phyloP scores from a whole-genome alignment of 2,888 invertebrate species.

The Gastrophysa polygoni region DNA sequence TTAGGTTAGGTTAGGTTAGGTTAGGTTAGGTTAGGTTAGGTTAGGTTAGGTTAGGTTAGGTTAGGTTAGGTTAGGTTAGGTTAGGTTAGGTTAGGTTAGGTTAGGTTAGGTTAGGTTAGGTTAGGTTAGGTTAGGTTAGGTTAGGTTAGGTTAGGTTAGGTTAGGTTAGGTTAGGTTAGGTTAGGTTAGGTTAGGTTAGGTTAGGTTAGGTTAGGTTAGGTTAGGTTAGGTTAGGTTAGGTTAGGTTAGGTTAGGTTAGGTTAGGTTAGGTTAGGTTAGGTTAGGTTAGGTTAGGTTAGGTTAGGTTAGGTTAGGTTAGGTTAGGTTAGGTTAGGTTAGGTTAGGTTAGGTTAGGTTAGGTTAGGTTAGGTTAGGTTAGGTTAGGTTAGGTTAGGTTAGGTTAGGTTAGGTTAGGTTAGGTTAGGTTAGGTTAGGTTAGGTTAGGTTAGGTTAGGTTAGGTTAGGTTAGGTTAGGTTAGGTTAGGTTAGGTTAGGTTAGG shows the following conservation, averaged over 20 bases:
- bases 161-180: slow-evolving; percentile 30
- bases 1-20: slow-evolving; percentile 7
- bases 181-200: slow-evolving; percentile 25
- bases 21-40: slow-evolving; percentile 5
- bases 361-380: slow-evolving; percentile 11
- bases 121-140: slow-evolving; percentile 30
- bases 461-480: slow-evolving; percentile 17
- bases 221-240: slow-evolving; percentile 16
- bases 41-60: slow-evolving; percentile 13
- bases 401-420: slow-evolving; percentile 16
- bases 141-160: slow-evolving; percentile 28
- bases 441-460: slow-evolving; percentile 14
- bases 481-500: slow-evolving; percentile 18
- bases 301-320: slow-evolving; percentile 11
- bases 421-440: slow-evolving; percentile 15
- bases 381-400: slow-evolving; percentile 18
- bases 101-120: slow-evolving; percentile 14
- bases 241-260: slow-evolving; percentile 16
- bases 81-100: slow-evolving; percentile 30
- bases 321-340: slow-evolving; percentile 7
- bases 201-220: slow-evolving; percentile 17
- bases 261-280: slow-evolving; percentile 11
- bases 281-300: slow-evolving; percentile 17
- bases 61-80: slow-evolving; percentile 29
- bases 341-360: slow-evolving; percentile 14